Evolutionary conservation across 2,888 invertebrate genomes (phyloP), one percentile per base, ranked within the genome.

Genomic region (Pterostichus madidus): DNA sequence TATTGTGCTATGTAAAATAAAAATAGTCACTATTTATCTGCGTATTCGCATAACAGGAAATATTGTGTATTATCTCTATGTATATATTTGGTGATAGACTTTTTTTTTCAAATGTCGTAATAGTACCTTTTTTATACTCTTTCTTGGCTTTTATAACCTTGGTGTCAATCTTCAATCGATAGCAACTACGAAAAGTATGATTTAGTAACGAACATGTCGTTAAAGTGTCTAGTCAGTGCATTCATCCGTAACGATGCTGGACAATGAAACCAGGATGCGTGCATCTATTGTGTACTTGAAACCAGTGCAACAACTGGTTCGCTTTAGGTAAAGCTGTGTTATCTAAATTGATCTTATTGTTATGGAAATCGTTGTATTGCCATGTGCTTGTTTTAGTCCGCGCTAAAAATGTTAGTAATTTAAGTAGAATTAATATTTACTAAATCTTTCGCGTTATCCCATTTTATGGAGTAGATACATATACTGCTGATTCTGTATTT

Each of bases 311-410:
- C 5, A 8, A 39, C 39, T 39, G 5, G 39, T 49, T 8, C 17
- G 32, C 10, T 3, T 31, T 24, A 13, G n/a, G 52, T n/a, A 31
- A n/a, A 17, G 31, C 49, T 49, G 6, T 32, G 8, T 49, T 75
- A 75, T 75, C 75, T 75, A 31, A 75, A 75, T 73, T 73, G 73
- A 73, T 75, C 75, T 52, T 52, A 75, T 75, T 75, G 75, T 52
- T 13, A 31, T 52, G 32, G 31, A 75, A 52, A 52, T 52, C 44
- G 44, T 44, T 17, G 35, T 15, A 44, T 39, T 71, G 1, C 32
- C 13, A n/a, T 31, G 31, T 64, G 32, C 64, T 64, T 11, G 35
- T 5, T 64, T 35, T 35, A 31, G 31, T 64, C n/a, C 53, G 17
- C 15, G 11, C n/a, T n/a, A n/a, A n/a, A 11, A 31, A 31, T 61